Conservation (phyloP, 2,113 vertebrate genomes). For the Neolamprologus cancellatus region DNA sequence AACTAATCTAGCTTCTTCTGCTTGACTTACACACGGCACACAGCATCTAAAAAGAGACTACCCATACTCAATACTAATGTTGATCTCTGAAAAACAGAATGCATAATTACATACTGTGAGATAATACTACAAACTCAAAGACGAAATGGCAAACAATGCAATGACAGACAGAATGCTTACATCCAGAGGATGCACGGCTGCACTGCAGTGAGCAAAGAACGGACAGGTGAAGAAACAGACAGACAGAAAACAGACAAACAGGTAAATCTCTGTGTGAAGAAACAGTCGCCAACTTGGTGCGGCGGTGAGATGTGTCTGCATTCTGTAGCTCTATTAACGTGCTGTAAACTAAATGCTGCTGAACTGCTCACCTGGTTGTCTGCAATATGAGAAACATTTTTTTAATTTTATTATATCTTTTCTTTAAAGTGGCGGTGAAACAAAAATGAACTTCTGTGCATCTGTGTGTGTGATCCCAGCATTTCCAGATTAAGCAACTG, state of each 20-base stretch:
- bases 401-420: not conserved
- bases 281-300: not conserved
- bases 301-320: not conserved
- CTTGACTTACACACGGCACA: not conserved
- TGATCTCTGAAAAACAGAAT: slow-evolving; percentile 17
- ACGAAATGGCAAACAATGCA: slow-evolving; percentile 26
- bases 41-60: not conserved
- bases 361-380: not conserved
- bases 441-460: not conserved
- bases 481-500: not conserved
- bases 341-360: not conserved
- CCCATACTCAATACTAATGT: not conserved
- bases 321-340: not conserved
- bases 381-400: not conserved
- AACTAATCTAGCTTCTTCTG: not conserved
- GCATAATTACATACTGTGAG: not conserved
- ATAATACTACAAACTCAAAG: not conserved
- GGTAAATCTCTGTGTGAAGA: slow-evolving; percentile 13
- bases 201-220: slow-evolving; percentile 51
- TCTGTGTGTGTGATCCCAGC: not conserved
- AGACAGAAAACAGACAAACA: slow-evolving; percentile 37
- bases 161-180: slow-evolving; percentile 59
- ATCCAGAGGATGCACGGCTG: slow-evolving; percentile 57
- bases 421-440: not conserved
- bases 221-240: slow-evolving; percentile 45